Evolutionary conservation across 2,113 vertebrate species (phyloP), one percentile per base, ranked within the genome.

Genomic region (Benitochromis conjunctus): DNA sequence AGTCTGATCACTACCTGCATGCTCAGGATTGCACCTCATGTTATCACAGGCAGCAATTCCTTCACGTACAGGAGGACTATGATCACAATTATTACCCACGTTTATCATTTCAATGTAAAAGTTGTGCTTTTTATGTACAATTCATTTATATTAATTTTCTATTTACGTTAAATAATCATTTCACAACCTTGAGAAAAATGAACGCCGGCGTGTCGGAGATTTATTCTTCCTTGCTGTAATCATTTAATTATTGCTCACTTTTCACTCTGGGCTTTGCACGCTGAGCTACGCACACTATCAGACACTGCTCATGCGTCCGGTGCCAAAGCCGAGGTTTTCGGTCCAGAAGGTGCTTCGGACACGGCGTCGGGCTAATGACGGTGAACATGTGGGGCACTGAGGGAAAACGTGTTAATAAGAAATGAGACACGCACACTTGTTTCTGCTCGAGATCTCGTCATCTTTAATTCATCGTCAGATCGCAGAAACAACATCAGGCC

Each of bases 401-500:
- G 18, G 43, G 41, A 19, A 55, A 79, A 83, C 80, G 10, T 1
- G 51, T 80, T 83, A 43, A 84, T 78, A 83, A 86, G 43, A 10
- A 3, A 78, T 6, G 69, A 84, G 36, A 83, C 1, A 12, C 51
- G 19, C 66, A 10, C 41, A 41, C 57, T 48, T 0, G 31, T 58
- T 38, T 16, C 7, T 29, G 84, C 76, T 64, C 3, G 4, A 41
- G 14, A 1, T 24, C 6, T 19, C 43, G 6, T 85, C 83, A 79
- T 91, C 66, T 88, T 83, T 86, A 83, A 91, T 86, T 71, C 86
- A 80, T 85, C 13, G 1, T 38, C 41, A 24, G 8, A 55, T 71
- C 3, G n/a, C 81, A 54, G 55, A 76, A 51, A 29, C 69, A 31
- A 74, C 58, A 18, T 79, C 41, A 38, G 60, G 48, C n/a, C 3